A percentile compares a stretch with the other conserved stretches of the same genome.
Conservation (phyloP, 1,140 invertebrate species). For the Lordiphosa stackelbergi region DNA sequence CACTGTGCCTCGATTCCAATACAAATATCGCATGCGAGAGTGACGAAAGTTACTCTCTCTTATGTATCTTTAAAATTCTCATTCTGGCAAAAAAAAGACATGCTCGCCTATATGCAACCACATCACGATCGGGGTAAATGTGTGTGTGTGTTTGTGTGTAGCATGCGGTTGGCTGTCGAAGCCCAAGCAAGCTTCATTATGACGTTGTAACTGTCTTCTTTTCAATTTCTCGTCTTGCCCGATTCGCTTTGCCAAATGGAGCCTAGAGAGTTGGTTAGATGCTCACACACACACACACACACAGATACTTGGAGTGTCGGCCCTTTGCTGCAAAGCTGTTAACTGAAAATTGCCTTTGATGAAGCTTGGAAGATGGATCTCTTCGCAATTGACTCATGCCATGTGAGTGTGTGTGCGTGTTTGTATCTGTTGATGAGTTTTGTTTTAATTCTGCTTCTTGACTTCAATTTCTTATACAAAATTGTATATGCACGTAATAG, state of each 20-base stretch:
- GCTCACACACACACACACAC: conserved; percentile 30
- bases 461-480: conserved; percentile 74
- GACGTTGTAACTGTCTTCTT: conserved; percentile 73
- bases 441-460: conserved; percentile 75
- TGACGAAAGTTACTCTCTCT: conserved; percentile 12
- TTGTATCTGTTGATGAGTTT: conserved; percentile 64
- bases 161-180: conserved; percentile 58
- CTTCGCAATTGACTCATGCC: conserved; percentile 50
- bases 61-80: conserved; percentile 17
- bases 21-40: conserved; percentile 24
- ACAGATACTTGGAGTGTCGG: conserved; percentile 5
- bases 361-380: conserved; percentile 51
- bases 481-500: conserved; percentile 68
- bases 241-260: conserved; percentile 66
- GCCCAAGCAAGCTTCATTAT: conserved; percentile 51
- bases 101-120: conserved; percentile 47
- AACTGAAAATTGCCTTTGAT: conserved; percentile 53
- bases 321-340: conserved; percentile 41
- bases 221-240: conserved; percentile 75
- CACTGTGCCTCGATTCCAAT: conserved; percentile 10
- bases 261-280: conserved; percentile 36
- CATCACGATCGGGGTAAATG: conserved; percentile 40
- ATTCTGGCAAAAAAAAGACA: conserved; percentile 39
- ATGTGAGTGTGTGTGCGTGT: conserved; percentile 27
- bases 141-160: conserved; percentile 32